Evolutionary conservation across 2,888 invertebrate species (phyloP).

Genomic region (Lymantria monacha): DNA sequence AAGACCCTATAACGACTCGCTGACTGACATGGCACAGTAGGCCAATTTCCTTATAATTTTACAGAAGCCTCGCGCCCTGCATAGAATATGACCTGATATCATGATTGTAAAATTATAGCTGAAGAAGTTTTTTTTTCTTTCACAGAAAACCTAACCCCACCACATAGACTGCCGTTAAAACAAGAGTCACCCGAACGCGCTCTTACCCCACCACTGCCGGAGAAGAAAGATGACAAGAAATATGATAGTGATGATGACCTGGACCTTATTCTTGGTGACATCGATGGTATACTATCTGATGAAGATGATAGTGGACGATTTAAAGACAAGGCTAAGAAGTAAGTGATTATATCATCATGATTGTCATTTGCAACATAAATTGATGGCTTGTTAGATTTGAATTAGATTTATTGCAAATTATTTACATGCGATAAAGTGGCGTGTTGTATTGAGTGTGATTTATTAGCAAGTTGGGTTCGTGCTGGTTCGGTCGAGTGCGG

Average conservation of each 20-base stretch:
- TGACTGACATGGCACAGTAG: too few species aligned
- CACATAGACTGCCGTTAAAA: constrained; percentile 32
- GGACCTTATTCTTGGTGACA: constrained; percentile 69
- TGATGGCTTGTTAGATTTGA: too few species aligned
- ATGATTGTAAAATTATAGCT: too few species aligned
- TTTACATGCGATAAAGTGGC: too few species aligned
- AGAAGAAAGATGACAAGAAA: constrained; percentile 32
- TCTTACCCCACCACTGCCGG: constrained; percentile 23
- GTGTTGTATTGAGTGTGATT: too few species aligned
- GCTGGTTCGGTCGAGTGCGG: too few species aligned
- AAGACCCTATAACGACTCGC: too few species aligned
- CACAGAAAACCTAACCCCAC: constrained; percentile 37
- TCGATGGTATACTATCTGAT: constrained; percentile 72
- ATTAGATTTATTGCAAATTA: too few species aligned
- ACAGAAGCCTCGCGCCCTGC: not conserved
- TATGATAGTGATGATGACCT: constrained; percentile 63
- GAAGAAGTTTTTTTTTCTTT: not conserved
- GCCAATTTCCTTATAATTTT: not conserved
- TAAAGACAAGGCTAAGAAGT: constrained; percentile 52
- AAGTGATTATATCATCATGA: too few species aligned
- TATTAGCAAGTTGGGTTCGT: too few species aligned
- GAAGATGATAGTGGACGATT: constrained; percentile 62
- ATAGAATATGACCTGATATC: too few species aligned
- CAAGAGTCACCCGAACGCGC: constrained; percentile 39
- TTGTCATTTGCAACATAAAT: not conserved